A percentile compares a stretch with the other conserved stretches of the same genome.
Evolutionary conservation across 2,888 invertebrate species (phyloP).

Genomic region (Orchesella flavescens): DNA sequence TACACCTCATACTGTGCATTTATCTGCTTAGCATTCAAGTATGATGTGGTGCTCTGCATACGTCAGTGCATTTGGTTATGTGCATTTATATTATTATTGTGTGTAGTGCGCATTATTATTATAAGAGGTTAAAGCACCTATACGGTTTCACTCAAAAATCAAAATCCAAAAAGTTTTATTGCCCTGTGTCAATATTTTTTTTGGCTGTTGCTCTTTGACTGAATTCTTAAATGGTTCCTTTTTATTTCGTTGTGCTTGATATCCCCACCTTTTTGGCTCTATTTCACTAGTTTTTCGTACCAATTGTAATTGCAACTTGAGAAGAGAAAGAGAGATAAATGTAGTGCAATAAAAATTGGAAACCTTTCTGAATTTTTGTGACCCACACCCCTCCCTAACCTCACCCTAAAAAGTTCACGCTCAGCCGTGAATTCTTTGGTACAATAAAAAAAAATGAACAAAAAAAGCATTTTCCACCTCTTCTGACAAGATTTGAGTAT

Average conservation of each 20-base stretch:
- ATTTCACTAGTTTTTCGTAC: slow-evolving; percentile 24
- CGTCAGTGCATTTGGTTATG: too few relatives aligned
- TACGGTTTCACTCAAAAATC: too few relatives aligned
- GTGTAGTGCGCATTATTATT: not conserved
- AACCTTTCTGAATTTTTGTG: not conserved
- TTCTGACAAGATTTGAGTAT: slow-evolving; percentile 43
- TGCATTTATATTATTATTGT: too few relatives aligned
- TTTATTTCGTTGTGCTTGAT: not conserved
- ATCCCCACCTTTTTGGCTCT: slow-evolving; percentile 21
- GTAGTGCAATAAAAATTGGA: slow-evolving; percentile 9
- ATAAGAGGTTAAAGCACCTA: slow-evolving; percentile 26
- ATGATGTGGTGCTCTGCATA: not conserved
- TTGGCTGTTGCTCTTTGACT: not conserved
- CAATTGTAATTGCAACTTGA: not conserved
- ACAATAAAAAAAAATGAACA: slow-evolving; percentile 1
- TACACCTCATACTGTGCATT: not conserved
- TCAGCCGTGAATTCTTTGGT: not conserved
- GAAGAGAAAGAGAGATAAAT: slow-evolving; percentile 22
- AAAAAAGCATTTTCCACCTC: slow-evolving; percentile 42
- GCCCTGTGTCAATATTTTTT: slow-evolving; percentile 5
- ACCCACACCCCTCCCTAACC: slow-evolving; percentile 40
- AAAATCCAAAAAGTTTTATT: not conserved
- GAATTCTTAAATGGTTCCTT: not conserved
- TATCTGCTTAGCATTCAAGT: not conserved
- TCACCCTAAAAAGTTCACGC: not conserved